Base-by-base conservation (phyloP, 2,888 invertebrate species). In the Dinocampus coccinellae region DNA sequence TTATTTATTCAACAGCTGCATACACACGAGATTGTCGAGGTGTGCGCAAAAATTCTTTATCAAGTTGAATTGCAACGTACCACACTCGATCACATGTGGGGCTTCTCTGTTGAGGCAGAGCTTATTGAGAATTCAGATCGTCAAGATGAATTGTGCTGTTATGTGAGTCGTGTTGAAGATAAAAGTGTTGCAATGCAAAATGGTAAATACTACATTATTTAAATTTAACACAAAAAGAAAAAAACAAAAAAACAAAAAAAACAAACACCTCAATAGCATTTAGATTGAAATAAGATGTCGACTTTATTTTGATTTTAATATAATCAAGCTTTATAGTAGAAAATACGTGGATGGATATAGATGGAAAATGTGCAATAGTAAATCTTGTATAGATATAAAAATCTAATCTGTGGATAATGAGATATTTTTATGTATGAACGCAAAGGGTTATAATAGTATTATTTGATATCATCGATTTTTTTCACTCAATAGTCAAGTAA, bases 21-120 rank as follows among this genome's bases (percentile, higher is more conserved):
- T 88, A 97, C 96, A 70, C 97, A 97, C 87, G 97, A 97, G 89
- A 93, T 96, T 78, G 95, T 98, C 72, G 98, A 98, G 90, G 97
- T 98, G 63, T 97, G 97, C 88, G 96, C 96, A 83, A 98, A 98
- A 91, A 96, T 97, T 85, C 91, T 98, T 77, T 98, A 98, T 89
- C 97, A 98, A 91, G 96, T 98, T 80, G 97, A 98, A 88, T 90
- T 98, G 84, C 94, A 95, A 82, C 91, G 98, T 75, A 93, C 93
- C 77, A 95, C 96, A 10, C 90, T 96, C 82, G 97, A 97, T 83
- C 95, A 96, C 88, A 97, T 97, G 95, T 98, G 98, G 95, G 98
- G 98, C 80, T 97, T 98, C 90, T 96, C 96, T 77, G 97, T 98
- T 65, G 98, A 98, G 88, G 98, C 98, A 2, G 98, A 98, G 89